Percentiles rank a stretch among this genome's conserved stretches.
Conservation (phyloP, 2,888 invertebrate species). For the Thyatira batis region DNA sequence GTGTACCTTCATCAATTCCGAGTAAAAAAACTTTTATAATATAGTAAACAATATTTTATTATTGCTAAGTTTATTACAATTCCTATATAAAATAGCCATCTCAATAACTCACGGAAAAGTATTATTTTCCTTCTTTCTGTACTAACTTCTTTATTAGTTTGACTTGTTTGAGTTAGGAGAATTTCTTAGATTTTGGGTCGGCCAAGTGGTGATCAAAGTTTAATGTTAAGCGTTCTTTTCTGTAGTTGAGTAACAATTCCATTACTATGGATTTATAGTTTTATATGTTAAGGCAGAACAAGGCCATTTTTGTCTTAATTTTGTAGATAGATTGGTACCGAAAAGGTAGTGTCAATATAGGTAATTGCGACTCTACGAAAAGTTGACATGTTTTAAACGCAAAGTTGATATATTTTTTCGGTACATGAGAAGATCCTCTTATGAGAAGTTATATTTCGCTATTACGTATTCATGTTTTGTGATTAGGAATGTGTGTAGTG, state of each 20-base stretch:
- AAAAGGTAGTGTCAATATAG: too few relatives aligned
- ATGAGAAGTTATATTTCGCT: too few relatives aligned
- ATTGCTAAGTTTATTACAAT: neutral
- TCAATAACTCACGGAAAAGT: neutral
- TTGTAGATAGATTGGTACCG: too few relatives aligned
- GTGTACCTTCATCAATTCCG: too few relatives aligned
- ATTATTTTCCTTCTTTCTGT: slow-evolving; percentile 13
- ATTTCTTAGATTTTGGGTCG: slow-evolving; percentile 7
- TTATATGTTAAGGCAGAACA: too few relatives aligned
- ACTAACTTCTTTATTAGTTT: slow-evolving; percentile 12
- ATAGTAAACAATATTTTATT: neutral
- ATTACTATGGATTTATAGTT: neutral
- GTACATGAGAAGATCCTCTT: too few relatives aligned
- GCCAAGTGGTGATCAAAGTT: slow-evolving; percentile 24
- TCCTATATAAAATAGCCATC: neutral
- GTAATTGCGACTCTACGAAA: too few relatives aligned
- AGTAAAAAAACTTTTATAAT: too few relatives aligned
- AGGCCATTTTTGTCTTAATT: neutral
- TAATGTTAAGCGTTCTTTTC: slow-evolving; percentile 14
- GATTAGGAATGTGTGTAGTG: neutral
- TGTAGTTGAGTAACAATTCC: slow-evolving; percentile 12
- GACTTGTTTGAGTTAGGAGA: slow-evolving; percentile 20
- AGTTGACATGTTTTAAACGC: too few relatives aligned
- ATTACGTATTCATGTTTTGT: neutral
- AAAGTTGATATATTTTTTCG: too few relatives aligned